Percentiles rank a stretch among this genome's conserved stretches.
Evolutionary conservation across 2,113 vertebrate species (phyloP).

Genomic region (Sylvia atricapilla): DNA sequence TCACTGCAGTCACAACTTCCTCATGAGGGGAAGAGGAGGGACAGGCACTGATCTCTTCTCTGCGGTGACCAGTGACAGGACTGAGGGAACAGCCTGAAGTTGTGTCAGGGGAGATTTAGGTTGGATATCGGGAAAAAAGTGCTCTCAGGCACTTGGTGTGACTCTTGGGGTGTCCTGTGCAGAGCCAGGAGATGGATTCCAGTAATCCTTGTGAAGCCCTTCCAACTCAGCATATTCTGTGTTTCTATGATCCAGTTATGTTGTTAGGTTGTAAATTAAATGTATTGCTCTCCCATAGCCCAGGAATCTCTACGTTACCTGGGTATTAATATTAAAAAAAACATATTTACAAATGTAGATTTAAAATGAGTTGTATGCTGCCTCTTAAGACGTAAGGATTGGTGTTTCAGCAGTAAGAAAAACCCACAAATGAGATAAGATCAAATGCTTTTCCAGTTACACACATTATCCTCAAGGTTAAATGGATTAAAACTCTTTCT

Average conservation of each 20-base stretch:
- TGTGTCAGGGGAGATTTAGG: not conserved
- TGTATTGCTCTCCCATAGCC: not conserved
- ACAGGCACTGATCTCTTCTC: not conserved
- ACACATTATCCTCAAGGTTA: not conserved
- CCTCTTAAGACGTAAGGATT: not conserved
- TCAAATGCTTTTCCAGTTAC: not conserved
- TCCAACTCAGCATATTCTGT: not conserved
- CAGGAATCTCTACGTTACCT: not conserved
- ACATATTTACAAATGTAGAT: not conserved
- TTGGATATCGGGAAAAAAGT: accelerated
- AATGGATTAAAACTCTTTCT: not conserved
- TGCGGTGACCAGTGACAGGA: not conserved
- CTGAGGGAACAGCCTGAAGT: not conserved
- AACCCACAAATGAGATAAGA: not conserved
- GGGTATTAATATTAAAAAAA: not conserved
- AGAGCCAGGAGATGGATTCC: not conserved
- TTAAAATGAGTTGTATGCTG: not conserved
- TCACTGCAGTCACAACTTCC: not conserved
- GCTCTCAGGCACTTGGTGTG: not conserved
- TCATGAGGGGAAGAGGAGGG: not conserved
- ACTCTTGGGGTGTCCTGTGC: not conserved
- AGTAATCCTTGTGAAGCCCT: not conserved
- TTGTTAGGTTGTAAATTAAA: not conserved
- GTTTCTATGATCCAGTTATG: not conserved
- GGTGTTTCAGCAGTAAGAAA: not conserved